Base-by-base conservation (phyloP, 1,140 invertebrate genomes). In the Pogonomyrmex barbatus region DNA sequence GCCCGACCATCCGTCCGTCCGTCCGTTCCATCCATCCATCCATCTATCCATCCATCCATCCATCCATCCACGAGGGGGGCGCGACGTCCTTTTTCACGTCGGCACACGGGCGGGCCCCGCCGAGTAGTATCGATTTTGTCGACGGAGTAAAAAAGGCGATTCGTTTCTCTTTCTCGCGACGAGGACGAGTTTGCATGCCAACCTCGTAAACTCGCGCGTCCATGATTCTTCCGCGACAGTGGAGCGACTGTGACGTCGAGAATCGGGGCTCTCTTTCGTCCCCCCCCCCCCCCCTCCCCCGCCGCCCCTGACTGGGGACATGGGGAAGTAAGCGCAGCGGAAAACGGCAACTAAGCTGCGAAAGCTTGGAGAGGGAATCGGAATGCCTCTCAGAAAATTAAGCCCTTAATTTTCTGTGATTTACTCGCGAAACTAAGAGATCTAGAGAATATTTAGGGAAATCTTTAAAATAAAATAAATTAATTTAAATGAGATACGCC, bases 141-240 rank as follows among this genome's bases (percentile, higher is more conserved):
- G 71, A 50, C 33, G 45, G 68, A 62, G 63, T 63, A 78, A 54
- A 85, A 24, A 67, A 67, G 73, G 75, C 42, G 73, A 79, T 65
- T 63, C 39, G 83, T 85, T 68, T 71, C 54, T 85, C 63, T 54
- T 52, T 75, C 47, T 85, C 62, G 33, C 76, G 50, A 70, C 62
- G 17, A 12, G 60, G 45, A 33, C 62, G 62, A 81, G 50, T 86
- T 36, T 65, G 73, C 82, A 54, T 60, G 71, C 82, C 76, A 63
- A 67, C 52, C 62, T 68, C 76, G 76, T 78, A 78, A 78, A 78
- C 76, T 50, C 58, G 76, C 45, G 65, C 78, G 56, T 63, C 82
- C 83, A 73, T 85, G 87, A 85, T 81, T 56, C 62, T 83, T 62
- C 54, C 67, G 56, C 52, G 71, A 60, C 60, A 68, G 75, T 45